Evolutionary conservation across 1,140 invertebrate species (phyloP).

Genomic region (Nymphalis io): DNA sequence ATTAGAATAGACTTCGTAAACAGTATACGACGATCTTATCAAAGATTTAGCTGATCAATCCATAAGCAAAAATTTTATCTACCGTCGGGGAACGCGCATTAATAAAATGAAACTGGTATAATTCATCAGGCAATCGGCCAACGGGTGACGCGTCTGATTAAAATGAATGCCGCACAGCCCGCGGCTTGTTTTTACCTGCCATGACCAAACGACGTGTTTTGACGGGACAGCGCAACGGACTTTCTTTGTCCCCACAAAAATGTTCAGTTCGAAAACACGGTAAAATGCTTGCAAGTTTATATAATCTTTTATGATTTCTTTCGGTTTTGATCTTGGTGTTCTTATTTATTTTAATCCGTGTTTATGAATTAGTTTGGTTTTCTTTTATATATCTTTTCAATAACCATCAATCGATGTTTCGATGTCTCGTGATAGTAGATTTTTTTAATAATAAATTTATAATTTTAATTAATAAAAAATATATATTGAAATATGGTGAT

Average conservation of each 20-base stretch:
- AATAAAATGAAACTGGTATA: constrained; percentile 28
- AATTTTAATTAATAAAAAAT: too few species aligned
- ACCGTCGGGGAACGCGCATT: constrained; percentile 15
- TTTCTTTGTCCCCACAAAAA: constrained; percentile 11
- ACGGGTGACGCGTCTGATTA: constrained; percentile 37
- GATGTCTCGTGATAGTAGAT: too few species aligned
- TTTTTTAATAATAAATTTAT: too few species aligned
- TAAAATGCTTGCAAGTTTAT: background rate
- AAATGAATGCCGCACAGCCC: constrained; percentile 34
- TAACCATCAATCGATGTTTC: too few species aligned
- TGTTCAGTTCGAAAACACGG: background rate
- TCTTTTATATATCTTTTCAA: too few species aligned
- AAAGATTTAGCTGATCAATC: constrained; percentile 11
- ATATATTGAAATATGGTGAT: too few species aligned
- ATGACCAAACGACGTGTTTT: constrained; percentile 26
- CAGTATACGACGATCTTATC: background rate
- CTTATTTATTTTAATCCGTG: too few species aligned
- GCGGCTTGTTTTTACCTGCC: constrained; percentile 38
- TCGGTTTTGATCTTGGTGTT: too few species aligned
- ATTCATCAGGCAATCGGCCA: constrained; percentile 35
- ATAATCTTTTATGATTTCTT: too few species aligned
- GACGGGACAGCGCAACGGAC: constrained; percentile 16
- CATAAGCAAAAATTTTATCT: constrained; percentile 9
- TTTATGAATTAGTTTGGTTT: too few species aligned
- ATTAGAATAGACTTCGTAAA: background rate